A percentile compares a stretch with the other conserved stretches of the same genome.
These are phyloP conservation scores for Frankliniella fusca DNA, from an alignment of 2,888 invertebrate species.

Conservation along the genomic window DNA sequence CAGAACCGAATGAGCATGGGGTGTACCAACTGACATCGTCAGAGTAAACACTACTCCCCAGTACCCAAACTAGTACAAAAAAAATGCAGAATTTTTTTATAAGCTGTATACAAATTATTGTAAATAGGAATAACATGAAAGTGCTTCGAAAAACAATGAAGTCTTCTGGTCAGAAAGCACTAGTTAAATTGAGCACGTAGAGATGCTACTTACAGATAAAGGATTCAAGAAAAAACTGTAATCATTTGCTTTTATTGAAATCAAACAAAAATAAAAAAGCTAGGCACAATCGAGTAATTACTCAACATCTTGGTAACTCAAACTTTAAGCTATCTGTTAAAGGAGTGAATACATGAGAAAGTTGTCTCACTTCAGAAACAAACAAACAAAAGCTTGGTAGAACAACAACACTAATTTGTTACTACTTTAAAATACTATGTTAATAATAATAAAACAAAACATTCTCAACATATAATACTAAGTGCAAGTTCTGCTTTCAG, in stretches of 20 bases:
- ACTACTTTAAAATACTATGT: not conserved
- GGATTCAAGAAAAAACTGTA: not conserved
- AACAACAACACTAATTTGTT: not conserved
- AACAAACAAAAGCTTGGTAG: not conserved
- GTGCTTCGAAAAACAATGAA: too few species aligned
- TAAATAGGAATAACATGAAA: too few species aligned
- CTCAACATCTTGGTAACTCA: too few species aligned
- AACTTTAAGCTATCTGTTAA: too few species aligned
- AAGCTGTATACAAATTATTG: not conserved
- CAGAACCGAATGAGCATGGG: not conserved
- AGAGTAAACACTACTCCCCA: not conserved
- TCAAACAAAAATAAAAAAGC: not conserved
- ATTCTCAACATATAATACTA: constrained; percentile 8
- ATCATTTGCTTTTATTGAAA: constrained; percentile 6
- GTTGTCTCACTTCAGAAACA: too few species aligned
- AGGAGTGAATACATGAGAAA: too few species aligned
- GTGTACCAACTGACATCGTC: not conserved
- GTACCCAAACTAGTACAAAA: not conserved
- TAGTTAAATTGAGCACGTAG: not conserved
- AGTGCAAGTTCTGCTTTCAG: not conserved
- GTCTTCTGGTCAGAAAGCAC: not conserved
- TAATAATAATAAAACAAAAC: not conserved
- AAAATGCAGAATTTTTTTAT: not conserved
- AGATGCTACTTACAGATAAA: not conserved
- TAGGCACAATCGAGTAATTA: too few species aligned